Percentiles rank a stretch among this genome's conserved stretches.
These are phyloP conservation scores for Gryllus bimaculatus DNA, from an alignment of 1,140 invertebrate species.

Conservation along the genomic window DNA sequence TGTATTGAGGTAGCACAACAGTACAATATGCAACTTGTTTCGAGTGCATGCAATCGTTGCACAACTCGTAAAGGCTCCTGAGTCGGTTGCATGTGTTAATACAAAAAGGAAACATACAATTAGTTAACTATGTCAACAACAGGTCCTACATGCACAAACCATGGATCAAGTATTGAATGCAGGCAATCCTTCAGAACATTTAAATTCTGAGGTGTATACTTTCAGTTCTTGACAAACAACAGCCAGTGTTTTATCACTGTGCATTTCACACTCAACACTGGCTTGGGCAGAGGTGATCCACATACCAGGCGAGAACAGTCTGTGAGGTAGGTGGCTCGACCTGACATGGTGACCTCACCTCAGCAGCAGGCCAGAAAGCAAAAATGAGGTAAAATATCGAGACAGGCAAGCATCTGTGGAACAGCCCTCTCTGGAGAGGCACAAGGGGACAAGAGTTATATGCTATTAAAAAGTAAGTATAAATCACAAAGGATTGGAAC, in stretches of 20 bases:
- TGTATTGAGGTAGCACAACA: slow-evolving; percentile 13
- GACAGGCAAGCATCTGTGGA: slow-evolving; percentile 9
- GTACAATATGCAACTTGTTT: background rate
- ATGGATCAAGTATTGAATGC: background rate
- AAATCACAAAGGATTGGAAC: background rate
- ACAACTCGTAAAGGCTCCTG: background rate
- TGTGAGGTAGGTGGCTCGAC: slow-evolving; percentile 10
- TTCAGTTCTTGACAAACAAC: background rate
- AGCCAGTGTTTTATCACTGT: background rate
- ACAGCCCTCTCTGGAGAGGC: background rate
- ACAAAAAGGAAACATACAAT: background rate
- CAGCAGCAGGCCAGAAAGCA: slow-evolving; percentile 10
- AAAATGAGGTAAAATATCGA: slow-evolving; percentile 13
- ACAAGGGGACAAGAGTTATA: background rate
- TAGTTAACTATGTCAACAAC: background rate
- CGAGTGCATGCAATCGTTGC: background rate
- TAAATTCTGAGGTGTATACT: background rate
- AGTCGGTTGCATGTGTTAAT: background rate
- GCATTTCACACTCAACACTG: background rate
- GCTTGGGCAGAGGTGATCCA: background rate
- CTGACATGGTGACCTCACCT: slow-evolving; percentile 7
- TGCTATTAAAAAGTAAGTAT: background rate
- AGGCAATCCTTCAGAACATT: background rate
- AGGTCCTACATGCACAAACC: background rate
- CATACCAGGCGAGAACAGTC: background rate